Base-by-base conservation (phyloP, 2,888 invertebrate genomes). In the Marronus borbonicus region DNA sequence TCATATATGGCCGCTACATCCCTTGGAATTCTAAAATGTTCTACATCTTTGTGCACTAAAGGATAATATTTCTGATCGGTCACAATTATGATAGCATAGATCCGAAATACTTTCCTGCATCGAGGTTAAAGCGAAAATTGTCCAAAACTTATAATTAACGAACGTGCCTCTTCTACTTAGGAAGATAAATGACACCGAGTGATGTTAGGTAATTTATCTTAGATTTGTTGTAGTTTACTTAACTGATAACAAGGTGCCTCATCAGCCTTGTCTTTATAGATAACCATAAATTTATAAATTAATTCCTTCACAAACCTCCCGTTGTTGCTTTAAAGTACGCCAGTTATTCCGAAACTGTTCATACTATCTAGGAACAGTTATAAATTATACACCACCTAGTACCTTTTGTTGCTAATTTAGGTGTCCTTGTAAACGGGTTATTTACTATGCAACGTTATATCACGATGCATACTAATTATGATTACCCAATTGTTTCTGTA, bases 371-470 rank as follows among this genome's bases (percentile, higher is more conserved):
- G 12, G 39, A 20, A 17, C 49, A 39, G 64, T 58, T 60, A 77
- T 70, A 58, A 77, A 70, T 77, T 77, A 77, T 55, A 62, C 36
- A 17, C 58, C 77, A 52, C 7, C 44, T 44, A 62, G 49, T 52
- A 60, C 64, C 77, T 65, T 74, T 78, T 78, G 78, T 78, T 72
- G 74, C 50, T 78, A 78, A 78, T 72, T 72, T 78, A 44, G 44
- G 64, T 75, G 49, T 62, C 36, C 75, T 64, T 17, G 75, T 39
- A 75, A 75, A 64, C 39, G 24, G 17, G 75, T 75, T 64, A 44
- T 75, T 64, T 62, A 64, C 44, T 62, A 75, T 62, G 28, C 75
- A 75, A 75, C 64, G 64, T 64, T 50, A 39, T 24, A 75, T 62
- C 75, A 28, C 49, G 17, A 44, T 75, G 75, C 75, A 75, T 62